Conservation (phyloP, 2,113 vertebrate species). For the Rostratula benghalensis region DNA sequence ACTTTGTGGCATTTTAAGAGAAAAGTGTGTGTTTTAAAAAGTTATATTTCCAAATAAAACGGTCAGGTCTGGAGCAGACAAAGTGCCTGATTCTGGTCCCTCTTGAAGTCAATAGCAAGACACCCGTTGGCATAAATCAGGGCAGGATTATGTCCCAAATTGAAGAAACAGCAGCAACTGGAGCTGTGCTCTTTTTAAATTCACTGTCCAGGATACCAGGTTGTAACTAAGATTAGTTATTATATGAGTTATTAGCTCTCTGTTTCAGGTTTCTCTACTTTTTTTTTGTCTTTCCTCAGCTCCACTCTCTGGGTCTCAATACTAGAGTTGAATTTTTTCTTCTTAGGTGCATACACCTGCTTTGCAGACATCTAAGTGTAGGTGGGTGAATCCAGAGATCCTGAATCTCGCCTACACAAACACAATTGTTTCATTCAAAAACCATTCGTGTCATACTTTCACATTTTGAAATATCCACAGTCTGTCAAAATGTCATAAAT, state of each 20-base stretch:
- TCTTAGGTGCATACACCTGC: background rate
- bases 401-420: background rate
- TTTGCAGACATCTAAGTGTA: background rate
- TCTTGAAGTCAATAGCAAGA: slow-evolving; percentile 27
- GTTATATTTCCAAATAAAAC: slow-evolving; percentile 50
- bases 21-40: slow-evolving; percentile 48
- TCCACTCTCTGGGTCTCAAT: background rate
- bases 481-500: background rate
- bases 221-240: background rate
- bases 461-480: background rate
- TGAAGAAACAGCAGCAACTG: background rate
- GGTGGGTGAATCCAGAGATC: background rate
- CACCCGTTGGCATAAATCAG: background rate
- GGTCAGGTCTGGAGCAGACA: slow-evolving; percentile 28
- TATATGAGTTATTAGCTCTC: background rate
- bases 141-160: slow-evolving; percentile 5
- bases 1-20: slow-evolving; percentile 59
- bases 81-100: slow-evolving; percentile 17
- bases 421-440: background rate
- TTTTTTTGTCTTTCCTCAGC: background rate
- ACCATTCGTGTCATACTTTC: background rate
- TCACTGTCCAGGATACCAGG: background rate
- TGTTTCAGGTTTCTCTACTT: background rate
- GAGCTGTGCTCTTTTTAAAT: background rate
- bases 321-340: background rate